Evolutionary conservation across 2,797 vertebrate genomes (phyloP).

Genomic region (Catostomus latipinnis): DNA sequence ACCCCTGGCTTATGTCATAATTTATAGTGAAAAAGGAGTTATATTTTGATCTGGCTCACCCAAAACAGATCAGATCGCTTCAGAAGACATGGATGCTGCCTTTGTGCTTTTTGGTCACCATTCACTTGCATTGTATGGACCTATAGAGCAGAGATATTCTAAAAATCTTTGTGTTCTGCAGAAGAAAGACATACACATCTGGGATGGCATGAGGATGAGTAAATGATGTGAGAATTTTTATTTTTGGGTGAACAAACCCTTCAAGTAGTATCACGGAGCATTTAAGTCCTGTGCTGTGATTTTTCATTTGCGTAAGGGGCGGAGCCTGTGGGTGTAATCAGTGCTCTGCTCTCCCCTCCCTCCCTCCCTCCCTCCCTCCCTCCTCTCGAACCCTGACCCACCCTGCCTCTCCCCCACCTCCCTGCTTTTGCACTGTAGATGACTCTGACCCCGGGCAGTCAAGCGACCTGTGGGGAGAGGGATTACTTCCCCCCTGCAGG

Average conservation of each 20-base stretch:
- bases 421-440: slow-evolving; percentile 90
- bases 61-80: too few species aligned
- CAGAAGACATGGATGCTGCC: too few species aligned
- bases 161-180: too few species aligned
- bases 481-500: slow-evolving; percentile 89
- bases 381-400: slow-evolving; percentile 67
- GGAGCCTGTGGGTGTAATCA: slow-evolving; percentile 75
- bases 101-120: too few species aligned
- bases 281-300: slow-evolving; percentile 34
- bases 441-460: slow-evolving; percentile 90
- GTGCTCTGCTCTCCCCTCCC: slow-evolving; percentile 78
- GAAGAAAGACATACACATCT: too few species aligned
- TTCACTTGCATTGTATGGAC: too few species aligned
- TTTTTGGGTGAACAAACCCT: slow-evolving; percentile 11
- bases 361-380: slow-evolving; percentile 73
- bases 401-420: slow-evolving; percentile 69
- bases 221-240: too few species aligned
- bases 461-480: slow-evolving; percentile 87
- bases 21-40: too few species aligned
- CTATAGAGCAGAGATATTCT: too few species aligned
- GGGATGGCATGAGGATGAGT: too few species aligned
- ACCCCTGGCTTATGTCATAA: too few species aligned
- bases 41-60: too few species aligned
- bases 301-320: slow-evolving; percentile 62
- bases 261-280: neutral